Evolutionary conservation across 2,113 vertebrate genomes (phyloP), one percentile per base, ranked within the genome.

Genomic region (Misgurnus mizolepis): DNA sequence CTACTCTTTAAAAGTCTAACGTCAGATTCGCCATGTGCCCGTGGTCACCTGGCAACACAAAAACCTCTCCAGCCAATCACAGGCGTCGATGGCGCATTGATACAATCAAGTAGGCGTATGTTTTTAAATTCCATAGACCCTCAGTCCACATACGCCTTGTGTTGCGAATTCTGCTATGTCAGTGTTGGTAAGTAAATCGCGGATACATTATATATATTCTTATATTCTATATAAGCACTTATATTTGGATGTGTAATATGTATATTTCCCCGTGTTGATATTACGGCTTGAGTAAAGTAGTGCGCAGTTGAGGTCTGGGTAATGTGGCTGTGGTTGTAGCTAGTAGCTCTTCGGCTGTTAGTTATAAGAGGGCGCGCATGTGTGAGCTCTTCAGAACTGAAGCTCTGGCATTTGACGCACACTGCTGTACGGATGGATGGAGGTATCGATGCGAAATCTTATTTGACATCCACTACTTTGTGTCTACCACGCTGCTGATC

Each of bases 51-150:
- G 77, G 92, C 89, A 93, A 94, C 92, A 47, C 78, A 85, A 88
- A 88, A 91, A 88, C 84, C 76, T 65, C n/a, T 4, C 39, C 27
- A 85, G 76, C 92, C 92, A 93, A 94, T 94, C 90, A 90, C 49
- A 84, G 0, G 49, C 79, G 14, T 18, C 4, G 64, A 5, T 12
- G 56, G 90, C 91, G 91, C 87, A 92, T 87, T 89, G 82, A 79
- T 91, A 88, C 87, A 43, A 15, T n/a, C 41, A 45, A 81, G 74
- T 22, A 8, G 5, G 27, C 45, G 70, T 53, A 17, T 50, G 43
- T 71, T 58, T 40, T 72, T 43, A 70, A 83, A 79, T 64, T 45
- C 43, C 58, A 40, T 41, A 49, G 27, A 60, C 34, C 47, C n/a
- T 41, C 39, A 50, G 4, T 49, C 43, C 22, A 49, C 15, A 55